Base-by-base conservation (phyloP, 2,888 invertebrate species). In the Hybos culiciformis region DNA sequence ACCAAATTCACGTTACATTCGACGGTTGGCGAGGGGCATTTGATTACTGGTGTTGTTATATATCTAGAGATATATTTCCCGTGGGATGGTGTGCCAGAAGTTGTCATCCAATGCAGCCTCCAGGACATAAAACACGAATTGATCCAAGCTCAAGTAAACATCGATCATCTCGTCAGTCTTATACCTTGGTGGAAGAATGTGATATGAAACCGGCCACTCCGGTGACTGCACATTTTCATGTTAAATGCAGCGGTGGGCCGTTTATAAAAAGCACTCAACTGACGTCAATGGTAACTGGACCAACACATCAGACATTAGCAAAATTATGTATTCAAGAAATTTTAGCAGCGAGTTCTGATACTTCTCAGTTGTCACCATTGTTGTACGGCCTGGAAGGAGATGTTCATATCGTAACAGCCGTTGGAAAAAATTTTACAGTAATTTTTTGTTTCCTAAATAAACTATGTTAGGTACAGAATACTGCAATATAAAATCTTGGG, bases 1-100 rank as follows among this genome's bases (percentile, higher is more conserved):
- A 94, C 54, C 84, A 85, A 69, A 88, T 96, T 52, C 90, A 93
- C 70, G 87, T 96, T 11, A 90, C 90, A 7, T 96, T 96, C 70
- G 96, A 96, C 71, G 96, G 96, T 0, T 96, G 96, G 96, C 73
- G 90, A 48, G 94, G 94, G 20, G 94, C 93, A 12, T 96, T 96
- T 69, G 96, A 96, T 68, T 96, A 96, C 61, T 94, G 92, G 92
- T 92, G 92, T 66, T 74, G 78, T 51, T 94, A 80, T 69, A 88
- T 93, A 56, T 90, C 91, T 0, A 70, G 96, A 50, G 94, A 96
- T 62, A 92, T 96, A 49, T 96, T 96, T 61, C 93, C 96, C 18
- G 91, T 88, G 17, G 91, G 94, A 1, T 96, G 96, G 94, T 94
- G 93, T 69, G 83, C 83, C 4, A 77, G 80, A 56, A 91, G 88